Conservation (phyloP, 2,113 vertebrate genomes). For the Campylomormyrus numenius region DNA sequence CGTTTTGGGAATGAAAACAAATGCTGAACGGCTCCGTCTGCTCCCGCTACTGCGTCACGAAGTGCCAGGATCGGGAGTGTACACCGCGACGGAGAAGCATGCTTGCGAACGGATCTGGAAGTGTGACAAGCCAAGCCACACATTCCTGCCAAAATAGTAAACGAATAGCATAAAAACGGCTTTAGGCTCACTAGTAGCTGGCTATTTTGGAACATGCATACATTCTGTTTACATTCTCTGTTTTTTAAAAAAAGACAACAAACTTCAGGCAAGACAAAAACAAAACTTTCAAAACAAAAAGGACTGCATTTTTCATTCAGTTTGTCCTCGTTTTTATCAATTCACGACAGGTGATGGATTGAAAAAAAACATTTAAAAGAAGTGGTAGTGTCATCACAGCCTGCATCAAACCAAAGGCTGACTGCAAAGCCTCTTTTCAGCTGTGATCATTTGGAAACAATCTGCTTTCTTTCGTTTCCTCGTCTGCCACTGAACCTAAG, state of each 20-base stretch:
- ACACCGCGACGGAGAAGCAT: constrained; percentile 18
- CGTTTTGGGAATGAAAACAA: constrained; percentile 34
- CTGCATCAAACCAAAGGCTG: constrained; percentile 32
- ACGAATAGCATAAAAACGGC: constrained; percentile 43
- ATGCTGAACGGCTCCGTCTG: constrained; percentile 26
- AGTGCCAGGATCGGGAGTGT: constrained; percentile 25
- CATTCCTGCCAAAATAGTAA: constrained; percentile 35
- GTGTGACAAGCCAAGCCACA: constrained; percentile 48
- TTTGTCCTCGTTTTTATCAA: constrained; percentile 40
- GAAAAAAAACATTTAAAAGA: constrained; percentile 48
- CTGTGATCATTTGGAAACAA: constrained; percentile 34
- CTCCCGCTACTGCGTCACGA: constrained; percentile 30
- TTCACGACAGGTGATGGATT: constrained; percentile 46
- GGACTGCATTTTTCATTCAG: constrained; percentile 33
- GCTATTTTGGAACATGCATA: constrained; percentile 37
- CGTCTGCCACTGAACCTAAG: constrained; percentile 40
- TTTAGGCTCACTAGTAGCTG: constrained; percentile 37
- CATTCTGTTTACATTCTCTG: constrained; percentile 46
- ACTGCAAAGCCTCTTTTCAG: constrained; percentile 32
- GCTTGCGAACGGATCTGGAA: constrained; percentile 40
- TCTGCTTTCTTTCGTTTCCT: constrained; percentile 38
- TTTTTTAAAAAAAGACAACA: constrained; percentile 27
- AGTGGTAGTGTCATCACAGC: constrained; percentile 24
- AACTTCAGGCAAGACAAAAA: constrained; percentile 49
- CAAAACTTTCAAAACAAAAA: constrained; percentile 45